phyloP scores from a whole-genome alignment of 2,797 vertebrate genomes.

The Antrozous pallidus region DNA sequence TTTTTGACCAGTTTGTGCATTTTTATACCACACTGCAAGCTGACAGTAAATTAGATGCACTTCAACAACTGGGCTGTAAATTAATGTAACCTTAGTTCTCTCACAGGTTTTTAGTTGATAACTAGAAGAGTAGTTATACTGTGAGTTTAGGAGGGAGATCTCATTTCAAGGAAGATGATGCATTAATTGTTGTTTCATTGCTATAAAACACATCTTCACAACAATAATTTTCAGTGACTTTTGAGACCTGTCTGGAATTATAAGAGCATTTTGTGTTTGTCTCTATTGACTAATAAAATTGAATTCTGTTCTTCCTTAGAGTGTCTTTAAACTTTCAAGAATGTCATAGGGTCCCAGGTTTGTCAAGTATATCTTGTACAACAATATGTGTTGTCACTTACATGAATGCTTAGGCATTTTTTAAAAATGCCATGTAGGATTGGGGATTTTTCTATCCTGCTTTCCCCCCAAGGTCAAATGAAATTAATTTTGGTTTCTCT shows the following conservation, averaged over 20 bases:
- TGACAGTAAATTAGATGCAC: conserved; percentile 5
- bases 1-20: not conserved
- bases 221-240: not conserved
- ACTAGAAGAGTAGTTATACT: not conserved
- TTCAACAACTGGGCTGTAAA: not conserved
- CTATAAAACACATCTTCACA: not conserved
- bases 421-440: not conserved
- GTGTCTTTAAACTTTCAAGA: conserved; percentile 19
- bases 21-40: not conserved
- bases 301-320: not conserved
- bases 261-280: conserved; percentile 17
- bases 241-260: not conserved
- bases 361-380: not conserved
- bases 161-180: conserved; percentile 14
- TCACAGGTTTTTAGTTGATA: not conserved
- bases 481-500: conserved; percentile 47
- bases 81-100: not conserved
- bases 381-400: not conserved
- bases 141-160: not conserved
- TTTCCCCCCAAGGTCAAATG: not conserved
- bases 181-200: not conserved
- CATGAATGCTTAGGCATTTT: not conserved
- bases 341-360: not conserved
- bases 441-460: not conserved
- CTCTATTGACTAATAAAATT: not conserved